phyloP scores from a whole-genome alignment of 92 coral and sea anemone species.

The Muricea muricata region DNA sequence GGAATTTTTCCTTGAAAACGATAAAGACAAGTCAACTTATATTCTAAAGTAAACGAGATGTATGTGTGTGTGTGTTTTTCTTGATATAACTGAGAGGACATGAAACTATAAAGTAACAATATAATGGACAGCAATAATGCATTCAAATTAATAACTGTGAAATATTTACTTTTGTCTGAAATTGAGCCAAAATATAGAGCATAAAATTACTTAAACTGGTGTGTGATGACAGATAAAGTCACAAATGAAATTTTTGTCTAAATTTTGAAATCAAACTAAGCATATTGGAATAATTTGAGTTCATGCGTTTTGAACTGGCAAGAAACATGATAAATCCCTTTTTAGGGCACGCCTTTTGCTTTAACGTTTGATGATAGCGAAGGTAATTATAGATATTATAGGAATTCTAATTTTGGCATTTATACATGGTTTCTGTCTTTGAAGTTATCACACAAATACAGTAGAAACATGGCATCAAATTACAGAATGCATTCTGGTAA shows the following conservation, averaged over 20 bases:
- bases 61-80: too few species aligned
- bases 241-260: constrained; percentile 8
- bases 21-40: too few species aligned
- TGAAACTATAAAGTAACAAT: too few species aligned
- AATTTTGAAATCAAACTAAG: background rate
- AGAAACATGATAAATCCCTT: background rate
- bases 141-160: too few species aligned
- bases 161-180: background rate
- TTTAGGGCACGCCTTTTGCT: too few species aligned
- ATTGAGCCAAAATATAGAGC: constrained; percentile 19
- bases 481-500: background rate
- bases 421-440: too few species aligned
- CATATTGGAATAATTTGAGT: background rate
- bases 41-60: too few species aligned
- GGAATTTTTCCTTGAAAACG: background rate
- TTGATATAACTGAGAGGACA: background rate
- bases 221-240: constrained; percentile 7
- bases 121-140: too few species aligned
- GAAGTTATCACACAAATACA: background rate
- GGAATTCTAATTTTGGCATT: background rate
- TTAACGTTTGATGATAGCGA: too few species aligned
- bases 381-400: background rate
- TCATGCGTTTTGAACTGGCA: background rate
- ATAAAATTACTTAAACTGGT: background rate
- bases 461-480: background rate